These are phyloP conservation scores for Syndactyla subalaris DNA, from an alignment of 2,797 vertebrate genomes.

Conservation along the genomic window DNA sequence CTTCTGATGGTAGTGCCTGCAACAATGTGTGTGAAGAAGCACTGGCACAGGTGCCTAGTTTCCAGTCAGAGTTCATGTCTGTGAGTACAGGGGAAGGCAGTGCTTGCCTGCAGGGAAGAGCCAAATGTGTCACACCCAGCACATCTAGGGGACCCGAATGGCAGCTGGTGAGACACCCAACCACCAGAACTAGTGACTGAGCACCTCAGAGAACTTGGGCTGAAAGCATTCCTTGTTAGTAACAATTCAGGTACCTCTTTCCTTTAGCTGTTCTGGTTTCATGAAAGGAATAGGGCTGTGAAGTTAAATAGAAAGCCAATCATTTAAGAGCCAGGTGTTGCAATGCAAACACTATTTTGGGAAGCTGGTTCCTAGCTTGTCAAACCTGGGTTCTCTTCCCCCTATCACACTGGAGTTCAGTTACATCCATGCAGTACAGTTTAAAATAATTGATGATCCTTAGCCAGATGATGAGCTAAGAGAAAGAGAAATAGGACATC, in stretches of 20 bases:
- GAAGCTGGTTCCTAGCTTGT: not conserved
- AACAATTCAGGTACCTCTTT: not conserved
- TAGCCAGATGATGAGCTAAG: not conserved
- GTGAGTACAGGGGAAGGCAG: not conserved
- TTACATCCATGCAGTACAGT: not conserved
- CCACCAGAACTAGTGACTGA: not conserved
- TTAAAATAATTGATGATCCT: not conserved
- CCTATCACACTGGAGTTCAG: not conserved
- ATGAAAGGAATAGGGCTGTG: not conserved
- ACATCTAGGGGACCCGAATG: not conserved
- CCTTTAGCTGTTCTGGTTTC: not conserved
- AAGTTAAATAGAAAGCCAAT: not conserved
- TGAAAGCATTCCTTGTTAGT: not conserved
- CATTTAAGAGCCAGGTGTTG: not conserved
- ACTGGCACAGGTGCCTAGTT: not conserved
- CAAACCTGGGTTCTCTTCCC: not conserved
- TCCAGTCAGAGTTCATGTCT: not conserved
- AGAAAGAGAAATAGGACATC: not conserved
- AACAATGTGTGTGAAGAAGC: not conserved
- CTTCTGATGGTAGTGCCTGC: not conserved
- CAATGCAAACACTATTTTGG: not conserved
- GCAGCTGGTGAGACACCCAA: not conserved
- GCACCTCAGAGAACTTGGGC: not conserved
- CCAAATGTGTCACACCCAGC: not conserved
- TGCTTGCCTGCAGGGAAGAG: not conserved